Evolutionary conservation across 2,113 vertebrate species (phyloP).

Genomic region (Eira barbara): DNA sequence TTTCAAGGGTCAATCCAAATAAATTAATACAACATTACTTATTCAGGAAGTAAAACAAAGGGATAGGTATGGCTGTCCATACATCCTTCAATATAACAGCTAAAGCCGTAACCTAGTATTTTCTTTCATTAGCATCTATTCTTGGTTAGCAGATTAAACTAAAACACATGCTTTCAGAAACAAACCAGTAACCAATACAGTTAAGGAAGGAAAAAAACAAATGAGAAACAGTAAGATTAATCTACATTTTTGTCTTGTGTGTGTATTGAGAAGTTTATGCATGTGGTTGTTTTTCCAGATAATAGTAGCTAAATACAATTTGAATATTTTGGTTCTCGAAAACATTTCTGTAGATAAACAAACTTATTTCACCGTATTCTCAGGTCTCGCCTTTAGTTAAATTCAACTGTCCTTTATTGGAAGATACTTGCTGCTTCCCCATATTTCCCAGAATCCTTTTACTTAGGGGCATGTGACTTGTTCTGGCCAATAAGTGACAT

Average conservation of each 20-base stretch:
- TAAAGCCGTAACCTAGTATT: neutral
- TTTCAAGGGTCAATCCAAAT: neutral
- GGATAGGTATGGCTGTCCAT: neutral
- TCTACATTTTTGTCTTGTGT: neutral
- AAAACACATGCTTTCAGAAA: neutral
- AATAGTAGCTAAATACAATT: neutral
- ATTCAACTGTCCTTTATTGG: neutral
- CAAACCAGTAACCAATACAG: neutral
- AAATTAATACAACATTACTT: slow-evolving; percentile 41
- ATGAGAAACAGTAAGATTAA: neutral
- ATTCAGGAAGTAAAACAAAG: neutral
- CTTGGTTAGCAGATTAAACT: neutral
- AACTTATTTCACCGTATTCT: neutral
- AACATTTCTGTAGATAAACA: neutral
- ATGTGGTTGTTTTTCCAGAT: neutral
- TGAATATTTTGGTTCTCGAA: neutral
- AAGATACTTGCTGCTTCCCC: neutral
- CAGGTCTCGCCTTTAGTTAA: neutral
- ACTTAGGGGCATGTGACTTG: neutral
- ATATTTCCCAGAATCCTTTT: neutral
- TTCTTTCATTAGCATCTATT: neutral
- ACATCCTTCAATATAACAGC: neutral
- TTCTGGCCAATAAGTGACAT: neutral
- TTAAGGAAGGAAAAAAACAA: slow-evolving; percentile 18
- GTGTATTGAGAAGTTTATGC: neutral